These are phyloP conservation scores for Machimus rusticus DNA, from an alignment of 2,888 invertebrate species.

Conservation along the genomic window DNA sequence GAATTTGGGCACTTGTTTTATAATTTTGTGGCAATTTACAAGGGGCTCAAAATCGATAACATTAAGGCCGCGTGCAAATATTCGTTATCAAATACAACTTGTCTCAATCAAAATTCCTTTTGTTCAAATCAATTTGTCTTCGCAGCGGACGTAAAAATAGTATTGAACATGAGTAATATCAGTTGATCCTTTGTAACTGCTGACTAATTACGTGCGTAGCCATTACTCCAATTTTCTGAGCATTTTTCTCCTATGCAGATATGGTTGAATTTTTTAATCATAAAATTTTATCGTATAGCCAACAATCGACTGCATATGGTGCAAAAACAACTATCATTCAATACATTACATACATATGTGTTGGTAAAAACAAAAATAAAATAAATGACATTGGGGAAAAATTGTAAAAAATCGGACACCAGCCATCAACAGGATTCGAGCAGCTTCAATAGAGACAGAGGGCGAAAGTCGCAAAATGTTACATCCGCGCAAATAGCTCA, in stretches of 20 bases:
- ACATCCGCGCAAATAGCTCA: conserved; percentile 40
- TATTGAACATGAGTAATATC: not conserved
- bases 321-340: not conserved
- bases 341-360: no score
- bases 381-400: not conserved
- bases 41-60: not conserved
- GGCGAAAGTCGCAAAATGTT: conserved; percentile 2
- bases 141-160: not conserved
- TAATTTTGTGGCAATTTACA: not conserved
- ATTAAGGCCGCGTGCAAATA: not conserved
- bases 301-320: conserved; percentile 10
- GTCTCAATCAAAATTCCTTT: not conserved
- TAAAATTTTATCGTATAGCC: not conserved
- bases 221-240: not conserved
- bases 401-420: not conserved
- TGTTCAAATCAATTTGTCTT: not conserved
- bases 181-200: not conserved
- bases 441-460: not conserved
- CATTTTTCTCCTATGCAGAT: not conserved
- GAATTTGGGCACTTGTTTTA: not conserved
- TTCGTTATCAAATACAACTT: not conserved
- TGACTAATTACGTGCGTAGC: not conserved
- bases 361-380: not conserved
- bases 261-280: conserved; percentile 13
- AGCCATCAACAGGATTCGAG: not conserved